Base-by-base conservation (phyloP, 2,888 invertebrate genomes). In the Pegoplata infirma region DNA sequence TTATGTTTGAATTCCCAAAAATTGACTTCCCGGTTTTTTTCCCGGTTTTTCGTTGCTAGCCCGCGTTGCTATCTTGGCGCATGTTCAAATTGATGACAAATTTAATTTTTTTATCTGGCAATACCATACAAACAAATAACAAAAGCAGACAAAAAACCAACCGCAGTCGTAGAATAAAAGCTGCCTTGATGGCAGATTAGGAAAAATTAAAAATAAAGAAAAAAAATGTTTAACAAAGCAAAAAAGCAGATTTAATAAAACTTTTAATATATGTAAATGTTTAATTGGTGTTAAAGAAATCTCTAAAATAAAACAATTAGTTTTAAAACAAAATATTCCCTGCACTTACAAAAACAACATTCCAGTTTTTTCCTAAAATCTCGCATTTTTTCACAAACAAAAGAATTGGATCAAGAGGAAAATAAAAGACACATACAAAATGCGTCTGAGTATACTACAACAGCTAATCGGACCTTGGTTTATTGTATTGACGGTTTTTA, bases 401-500 rank as follows among this genome's bases (percentile, higher is more conserved):
- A 40, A 28, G 51, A 36, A 28, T 8, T 23, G 23, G 16, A 58
- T 17, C 21, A 40, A 8, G 36, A 68, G n/a, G n/a, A 47, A 21
- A 23, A n/a, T 16, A 23, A 14, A 51, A n/a, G 14, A 25, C 12
- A 28, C 7, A 47, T 36, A 6, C 36, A 55, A 44, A 51, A 74
- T 74, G 74, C 44, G 23, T 51, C 53, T 53, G 8, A 25, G 44
- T 61, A 17, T 61, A 36, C n/a, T 3, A 21, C 61, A 68, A 16
- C 61, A 49, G 16, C 19, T 63, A 16, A 32, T 63, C 1, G 56
- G 56, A 56, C 21, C 44, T 49, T 63, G 36, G 23, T 28, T 68
- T 16, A 44, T 56, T 56, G 12, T 63, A 16, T 51, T 63, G 17
- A 58, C 56, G 56, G n/a, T 82, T 75, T 84, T 83, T 61, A 75